Evolutionary conservation across 2,797 vertebrate species (phyloP).

Genomic region (Bradypodion pumilum): DNA sequence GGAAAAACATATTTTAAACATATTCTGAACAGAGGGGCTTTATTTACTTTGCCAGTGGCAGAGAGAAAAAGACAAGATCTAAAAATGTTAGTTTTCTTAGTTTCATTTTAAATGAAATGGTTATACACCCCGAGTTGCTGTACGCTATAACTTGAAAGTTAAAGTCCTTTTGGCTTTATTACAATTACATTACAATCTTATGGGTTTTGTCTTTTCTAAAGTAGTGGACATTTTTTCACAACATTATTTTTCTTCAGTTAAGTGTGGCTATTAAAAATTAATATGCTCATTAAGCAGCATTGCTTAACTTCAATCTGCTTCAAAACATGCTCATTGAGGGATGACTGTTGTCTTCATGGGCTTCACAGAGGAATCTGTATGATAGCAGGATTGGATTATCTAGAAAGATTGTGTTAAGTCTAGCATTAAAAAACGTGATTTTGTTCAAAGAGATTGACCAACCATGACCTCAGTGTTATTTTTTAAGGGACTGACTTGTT

Average conservation of each 20-base stretch:
- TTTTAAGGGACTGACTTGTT: not conserved
- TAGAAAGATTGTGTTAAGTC: not conserved
- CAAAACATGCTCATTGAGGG: not conserved
- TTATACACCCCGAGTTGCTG: constrained; percentile 31
- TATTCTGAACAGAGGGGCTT: constrained; percentile 38
- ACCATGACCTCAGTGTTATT: not conserved
- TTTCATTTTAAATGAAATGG: constrained; percentile 46
- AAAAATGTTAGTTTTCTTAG: constrained; percentile 41
- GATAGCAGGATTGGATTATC: not conserved
- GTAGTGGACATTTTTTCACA: constrained; percentile 14
- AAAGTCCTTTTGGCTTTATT: constrained; percentile 38
- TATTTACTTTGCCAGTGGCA: constrained; percentile 51
- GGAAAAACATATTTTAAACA: constrained; percentile 48
- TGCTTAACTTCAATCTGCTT: constrained; percentile 22
- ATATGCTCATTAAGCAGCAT: constrained; percentile 12
- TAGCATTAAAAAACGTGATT: too few species aligned
- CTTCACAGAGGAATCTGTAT: not conserved
- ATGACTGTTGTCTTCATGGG: not conserved
- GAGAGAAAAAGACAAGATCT: constrained; percentile 38
- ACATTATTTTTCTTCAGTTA: constrained; percentile 22
- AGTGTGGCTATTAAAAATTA: constrained; percentile 23
- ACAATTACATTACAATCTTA: constrained; percentile 7
- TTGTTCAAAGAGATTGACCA: not conserved
- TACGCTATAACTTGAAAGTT: constrained; percentile 37
- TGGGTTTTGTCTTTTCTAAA: constrained; percentile 5